Base-by-base conservation (phyloP, 2,113 vertebrate species). In the Syrmaticus mikado region DNA sequence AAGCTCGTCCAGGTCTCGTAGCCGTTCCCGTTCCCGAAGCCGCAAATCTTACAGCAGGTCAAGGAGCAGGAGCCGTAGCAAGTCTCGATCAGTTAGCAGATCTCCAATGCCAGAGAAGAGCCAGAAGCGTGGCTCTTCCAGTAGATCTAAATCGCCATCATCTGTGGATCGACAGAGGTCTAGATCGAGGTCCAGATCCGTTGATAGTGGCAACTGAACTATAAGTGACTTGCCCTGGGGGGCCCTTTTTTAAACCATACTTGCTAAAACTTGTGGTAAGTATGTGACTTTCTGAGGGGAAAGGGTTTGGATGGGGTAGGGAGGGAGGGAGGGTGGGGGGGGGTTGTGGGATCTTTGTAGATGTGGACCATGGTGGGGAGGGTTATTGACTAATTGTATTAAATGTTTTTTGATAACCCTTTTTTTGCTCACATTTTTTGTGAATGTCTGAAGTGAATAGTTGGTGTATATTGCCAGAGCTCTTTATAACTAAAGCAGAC, bases 201-300 rank as follows among this genome's bases (percentile, higher is more conserved):
- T 98, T 76, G 98, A 99, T 96, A 99, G 98, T 97, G 98, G 98
- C 96, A 98, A 98, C 96, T 99, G 98, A 98, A 98, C 97, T 98
- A 73, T 97, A 93, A 97, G 77, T 97, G 96, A 96, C 94, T 97
- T 97, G 85, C 90, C 97, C 74, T 92, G 89, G 58, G 96, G 97
- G 97, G 96, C 87, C 87, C n/a, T 90, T 96, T 97, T 96, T 96
- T 94, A 93, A 97, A 97, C 88, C 97, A 97, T 98, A 98, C 98
- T 98, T 98, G 98, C 97, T 98, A 97, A 97, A 96, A 97, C 62
- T 95, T 94, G 96, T 98, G 97, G 98, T 98, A 98, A 98, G 98
- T 98, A 98, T 98, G 97, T 97, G 95, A 97, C 96, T 97, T 97
- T 97, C 94, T 96, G 95, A 73, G 94, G 97, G 96, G 84, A 91